These are phyloP conservation scores for Aurelia aurita complex sp. Pacific DNA, from an alignment of 30 jellyfish, hydroid and myxozoan genomes.

Conservation along the genomic window DNA sequence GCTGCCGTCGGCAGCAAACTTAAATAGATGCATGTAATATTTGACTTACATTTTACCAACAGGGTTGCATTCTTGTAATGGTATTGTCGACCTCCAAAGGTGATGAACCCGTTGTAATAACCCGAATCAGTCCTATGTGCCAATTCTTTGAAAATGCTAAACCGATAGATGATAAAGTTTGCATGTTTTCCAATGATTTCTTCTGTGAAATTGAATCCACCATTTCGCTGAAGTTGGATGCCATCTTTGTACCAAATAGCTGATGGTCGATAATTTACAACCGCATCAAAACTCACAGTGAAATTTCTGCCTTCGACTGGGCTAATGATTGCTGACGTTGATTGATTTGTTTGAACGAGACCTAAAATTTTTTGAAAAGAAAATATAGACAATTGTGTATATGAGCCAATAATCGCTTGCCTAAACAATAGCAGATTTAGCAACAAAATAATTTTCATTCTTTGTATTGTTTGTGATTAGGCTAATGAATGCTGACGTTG, in stretches of 20 bases:
- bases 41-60: conserved; percentile 17
- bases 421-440: no score
- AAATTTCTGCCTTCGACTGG: conserved; percentile 24
- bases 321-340: background rate
- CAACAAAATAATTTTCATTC: no score
- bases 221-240: background rate
- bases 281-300: conserved; percentile 1
- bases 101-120: conserved; percentile 12
- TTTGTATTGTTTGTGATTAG: no score
- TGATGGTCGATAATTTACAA: conserved; percentile 15
- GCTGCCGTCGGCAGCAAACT: no score
- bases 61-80: background rate
- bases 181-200: background rate
- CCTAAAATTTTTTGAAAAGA: background rate
- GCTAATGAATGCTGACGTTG: background rate
- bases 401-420: no score
- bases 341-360: background rate
- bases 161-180: background rate
- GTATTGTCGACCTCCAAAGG: background rate
- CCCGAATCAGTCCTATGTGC: conserved; percentile 33
- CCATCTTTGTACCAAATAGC: conserved; percentile 31
- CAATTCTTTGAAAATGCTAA: background rate
- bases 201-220: background rate
- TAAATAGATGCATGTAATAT: no score
- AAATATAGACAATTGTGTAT: no score